Evolutionary conservation across 53 echinoderm and acorn worm genomes (phyloP).

Genomic region (Echinarachnius parma): DNA sequence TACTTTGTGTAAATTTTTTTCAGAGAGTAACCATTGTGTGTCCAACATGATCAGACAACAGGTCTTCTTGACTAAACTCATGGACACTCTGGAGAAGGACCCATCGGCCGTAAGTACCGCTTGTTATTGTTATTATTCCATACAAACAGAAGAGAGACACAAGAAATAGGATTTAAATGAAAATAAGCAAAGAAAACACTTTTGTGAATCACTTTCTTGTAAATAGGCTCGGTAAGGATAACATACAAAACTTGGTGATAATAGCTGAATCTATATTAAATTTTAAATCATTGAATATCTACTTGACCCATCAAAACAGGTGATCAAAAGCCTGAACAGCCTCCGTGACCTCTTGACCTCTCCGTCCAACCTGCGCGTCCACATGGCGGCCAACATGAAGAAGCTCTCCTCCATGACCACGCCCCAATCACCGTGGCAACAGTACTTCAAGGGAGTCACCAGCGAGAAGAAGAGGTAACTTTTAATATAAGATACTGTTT

Average conservation of each 20-base stretch:
- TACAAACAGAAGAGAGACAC: no score
- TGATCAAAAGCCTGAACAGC: constrained; percentile 69
- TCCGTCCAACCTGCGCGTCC: constrained; percentile 70
- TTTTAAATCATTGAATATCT: no score
- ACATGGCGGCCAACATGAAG: constrained; percentile 84
- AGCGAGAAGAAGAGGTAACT: constrained; percentile 57
- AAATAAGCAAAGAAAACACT: no score
- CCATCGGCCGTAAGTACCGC: constrained; percentile 49
- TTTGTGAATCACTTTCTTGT: no score
- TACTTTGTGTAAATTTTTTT: neutral
- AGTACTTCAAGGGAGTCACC: constrained; percentile 57
- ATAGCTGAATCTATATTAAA: no score
- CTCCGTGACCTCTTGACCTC: constrained; percentile 67
- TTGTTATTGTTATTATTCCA: neutral
- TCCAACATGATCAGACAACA: constrained; percentile 83
- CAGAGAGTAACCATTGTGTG: constrained; percentile 83
- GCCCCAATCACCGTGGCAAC: constrained; percentile 73
- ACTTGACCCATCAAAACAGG: no score
- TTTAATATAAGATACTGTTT: no score
- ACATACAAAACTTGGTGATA: no score
- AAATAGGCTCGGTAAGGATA: no score
- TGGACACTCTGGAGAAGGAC: constrained; percentile 60
- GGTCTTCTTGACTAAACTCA: constrained; percentile 62
- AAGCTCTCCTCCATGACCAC: constrained; percentile 53
- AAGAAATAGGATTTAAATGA: no score